phyloP scores from a whole-genome alignment of 2,797 vertebrate species.

The Oryzias dopingdopingensis region DNA sequence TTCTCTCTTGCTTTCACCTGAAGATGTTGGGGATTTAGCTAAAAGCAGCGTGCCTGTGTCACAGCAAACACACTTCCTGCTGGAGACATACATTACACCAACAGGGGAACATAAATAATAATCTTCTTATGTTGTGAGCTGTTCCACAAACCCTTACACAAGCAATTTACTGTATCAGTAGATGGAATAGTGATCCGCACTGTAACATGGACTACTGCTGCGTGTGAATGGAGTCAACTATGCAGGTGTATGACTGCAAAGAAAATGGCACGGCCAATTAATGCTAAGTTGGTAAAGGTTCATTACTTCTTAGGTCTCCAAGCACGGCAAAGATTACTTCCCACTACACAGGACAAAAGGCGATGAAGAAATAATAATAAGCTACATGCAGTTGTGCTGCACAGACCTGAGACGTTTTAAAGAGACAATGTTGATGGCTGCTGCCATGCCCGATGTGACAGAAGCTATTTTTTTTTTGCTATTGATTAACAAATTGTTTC shows the following conservation, averaged over 20 bases:
- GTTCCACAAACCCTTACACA: slow-evolving; percentile 34
- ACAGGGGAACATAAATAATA: slow-evolving; percentile 55
- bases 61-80: slow-evolving; percentile 36
- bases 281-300: not conserved
- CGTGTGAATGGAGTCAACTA: not conserved
- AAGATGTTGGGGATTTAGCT: slow-evolving; percentile 12
- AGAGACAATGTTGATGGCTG: slow-evolving; percentile 2
- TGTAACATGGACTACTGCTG: not conserved
- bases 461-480: not conserved
- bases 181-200: slow-evolving; percentile 2
- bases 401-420: not conserved
- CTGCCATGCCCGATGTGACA: not conserved
- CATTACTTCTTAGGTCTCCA: not conserved
- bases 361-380: not conserved
- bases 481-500: not conserved
- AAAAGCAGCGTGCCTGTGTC: slow-evolving; percentile 9
- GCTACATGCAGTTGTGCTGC: not conserved
- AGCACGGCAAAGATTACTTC: not conserved
- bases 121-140: slow-evolving; percentile 58
- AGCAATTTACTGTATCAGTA: slow-evolving; percentile 30
- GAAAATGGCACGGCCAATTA: not conserved
- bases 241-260: not conserved
- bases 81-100: slow-evolving; percentile 47
- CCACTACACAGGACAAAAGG: not conserved
- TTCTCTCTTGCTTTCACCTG: slow-evolving; percentile 1